Percentiles rank a stretch among this genome's conserved stretches.
Evolutionary conservation across 1,140 invertebrate species (phyloP).

Genomic region (Rhopalosiphum maidis): DNA sequence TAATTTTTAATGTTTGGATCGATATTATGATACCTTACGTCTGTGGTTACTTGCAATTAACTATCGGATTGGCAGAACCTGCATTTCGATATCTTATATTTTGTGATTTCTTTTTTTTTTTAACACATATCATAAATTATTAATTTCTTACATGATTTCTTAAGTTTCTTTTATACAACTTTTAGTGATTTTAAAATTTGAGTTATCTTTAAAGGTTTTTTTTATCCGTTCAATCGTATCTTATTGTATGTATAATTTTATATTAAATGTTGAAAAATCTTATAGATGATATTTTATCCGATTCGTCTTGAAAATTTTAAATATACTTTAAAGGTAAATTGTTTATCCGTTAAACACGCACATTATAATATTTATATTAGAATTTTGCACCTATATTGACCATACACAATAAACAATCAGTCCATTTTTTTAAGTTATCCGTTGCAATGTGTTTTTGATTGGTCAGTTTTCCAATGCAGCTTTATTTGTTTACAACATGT

Average conservation of each 20-base stretch:
- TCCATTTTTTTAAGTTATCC: neutral
- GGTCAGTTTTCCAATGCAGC: neutral
- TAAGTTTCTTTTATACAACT: neutral
- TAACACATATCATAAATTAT: neutral
- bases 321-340: neutral
- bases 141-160: fast-evolving
- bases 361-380: neutral
- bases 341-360: neutral
- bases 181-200: neutral
- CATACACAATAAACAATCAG: neutral
- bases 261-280: neutral
- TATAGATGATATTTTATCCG: neutral
- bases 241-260: neutral
- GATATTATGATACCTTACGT: neutral
- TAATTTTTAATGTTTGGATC: no score
- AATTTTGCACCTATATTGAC: neutral
- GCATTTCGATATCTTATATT: neutral
- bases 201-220: no score
- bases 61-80: neutral
- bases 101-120: neutral
- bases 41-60: neutral
- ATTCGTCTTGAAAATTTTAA: no score
- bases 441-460: neutral
- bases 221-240: neutral
- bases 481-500: neutral